phyloP scores from a whole-genome alignment of 1,140 invertebrate species.

The Trachymyrmex septentrionalis region DNA sequence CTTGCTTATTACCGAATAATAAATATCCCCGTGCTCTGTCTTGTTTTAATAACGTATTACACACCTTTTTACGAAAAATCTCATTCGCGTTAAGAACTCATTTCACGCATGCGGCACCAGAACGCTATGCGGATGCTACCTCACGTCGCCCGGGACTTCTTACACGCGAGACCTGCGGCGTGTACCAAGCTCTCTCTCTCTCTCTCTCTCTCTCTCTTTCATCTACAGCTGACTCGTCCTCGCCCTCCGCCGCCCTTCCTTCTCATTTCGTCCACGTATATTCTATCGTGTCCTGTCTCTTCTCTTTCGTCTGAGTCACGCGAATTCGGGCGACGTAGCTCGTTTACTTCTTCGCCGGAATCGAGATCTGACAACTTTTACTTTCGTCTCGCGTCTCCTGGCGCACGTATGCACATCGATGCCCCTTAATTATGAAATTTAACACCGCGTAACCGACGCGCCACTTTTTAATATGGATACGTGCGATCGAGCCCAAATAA shows the following conservation, averaged over 20 bases:
- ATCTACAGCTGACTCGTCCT: conserved; percentile 3
- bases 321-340: conserved; percentile 46
- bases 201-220: not conserved
- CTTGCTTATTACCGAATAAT: conserved; percentile 32
- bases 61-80: conserved; percentile 74
- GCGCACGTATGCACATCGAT: conserved; percentile 6
- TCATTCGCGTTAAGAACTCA: conserved; percentile 78
- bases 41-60: conserved; percentile 73
- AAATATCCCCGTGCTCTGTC: conserved; percentile 24
- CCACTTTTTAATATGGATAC: conserved; percentile 32
- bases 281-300: conserved; percentile 25
- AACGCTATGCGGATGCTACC: conserved; percentile 63
- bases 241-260: not conserved
- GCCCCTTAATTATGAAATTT: conserved; percentile 29
- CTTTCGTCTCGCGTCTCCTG: conserved; percentile 27
- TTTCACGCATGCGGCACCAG: conserved; percentile 75
- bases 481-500: not conserved
- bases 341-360: conserved; percentile 47
- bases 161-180: conserved; percentile 66
- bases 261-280: not conserved
- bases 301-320: conserved; percentile 43
- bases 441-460: conserved; percentile 33
- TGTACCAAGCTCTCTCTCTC: not conserved
- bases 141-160: conserved; percentile 51
- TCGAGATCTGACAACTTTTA: conserved; percentile 64